Base-by-base conservation (phyloP, 2,888 invertebrate species). In the Volucella bombylans region DNA sequence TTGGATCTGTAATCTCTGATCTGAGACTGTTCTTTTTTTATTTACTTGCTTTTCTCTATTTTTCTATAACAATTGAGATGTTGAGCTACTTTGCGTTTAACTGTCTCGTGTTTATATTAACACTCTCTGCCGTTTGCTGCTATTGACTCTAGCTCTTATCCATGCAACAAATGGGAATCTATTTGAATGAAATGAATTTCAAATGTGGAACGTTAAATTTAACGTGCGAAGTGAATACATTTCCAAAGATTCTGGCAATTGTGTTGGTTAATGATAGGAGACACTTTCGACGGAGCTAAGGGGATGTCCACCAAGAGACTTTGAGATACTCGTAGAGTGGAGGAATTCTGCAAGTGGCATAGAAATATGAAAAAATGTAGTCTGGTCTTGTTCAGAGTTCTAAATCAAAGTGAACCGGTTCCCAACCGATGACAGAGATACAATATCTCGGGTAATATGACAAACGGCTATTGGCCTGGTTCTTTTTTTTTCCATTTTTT, bases 21-120 rank as follows among this genome's bases (percentile, higher is more conserved):
- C 31, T 31, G 18, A 23, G 82, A 78, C 71, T 82, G 82, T 72
- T 78, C 72, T 78, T 71, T 78, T 82, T 78, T 78, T 67, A 78
- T 18, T 18, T 18, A 18, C 1, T 31, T 31, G 31, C 6, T 31
- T 31, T 31, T 6, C 23, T 6, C 31, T 0, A 31, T 31, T 31
- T 31, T 31, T 31, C 78, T 78, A 82, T 78, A 82, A 78, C 82
- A 82, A 82, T 82, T 82, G 82, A 82, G 82, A 82, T 82, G 82
- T 82, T 82, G 82, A 82, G 78, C 78, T 67, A 82, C 82, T 82
- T 82, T 78, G 82, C 72, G 77, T 78, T 82, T 78, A 72, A 82
- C 82, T 78, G 78, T 80, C 73, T 80, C 73, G 80, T 80, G 80
- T 78, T 77, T 67, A 67, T 72, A 78, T 72, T 78, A 68, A 62